Conservation (phyloP, 92 coral and sea anemone genomes). For the Anthopleura xanthogrammica region DNA sequence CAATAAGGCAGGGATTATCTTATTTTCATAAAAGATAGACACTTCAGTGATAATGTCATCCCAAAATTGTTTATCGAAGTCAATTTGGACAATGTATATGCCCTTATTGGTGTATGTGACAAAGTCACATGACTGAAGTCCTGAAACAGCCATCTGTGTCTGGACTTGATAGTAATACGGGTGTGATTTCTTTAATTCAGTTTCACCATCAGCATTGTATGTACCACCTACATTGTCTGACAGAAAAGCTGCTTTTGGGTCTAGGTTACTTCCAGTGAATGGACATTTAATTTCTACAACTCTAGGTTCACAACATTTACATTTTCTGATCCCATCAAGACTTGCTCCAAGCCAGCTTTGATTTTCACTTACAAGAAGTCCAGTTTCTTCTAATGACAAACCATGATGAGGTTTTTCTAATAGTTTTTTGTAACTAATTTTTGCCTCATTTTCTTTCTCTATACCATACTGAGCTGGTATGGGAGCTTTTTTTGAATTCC, state of each 20-base stretch:
- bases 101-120: conserved; percentile 46
- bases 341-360: no score
- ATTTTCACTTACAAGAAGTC: no score
- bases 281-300: neutral
- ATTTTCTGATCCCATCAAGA: neutral
- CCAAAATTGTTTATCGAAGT: conserved; percentile 45
- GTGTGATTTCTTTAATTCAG: neutral
- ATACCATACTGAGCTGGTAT: no score
- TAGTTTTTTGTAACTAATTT: no score
- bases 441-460: no score
- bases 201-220: neutral
- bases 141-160: conserved; percentile 59
- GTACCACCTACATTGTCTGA: neutral
- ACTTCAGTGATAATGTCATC: conserved; percentile 42
- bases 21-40: conserved; percentile 27
- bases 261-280: neutral
- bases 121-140: conserved; percentile 48
- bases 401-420: no score
- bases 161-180: neutral
- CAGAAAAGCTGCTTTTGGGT: neutral
- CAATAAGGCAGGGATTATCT: conserved; percentile 27
- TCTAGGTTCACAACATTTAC: neutral
- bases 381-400: no score
- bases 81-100: conserved; percentile 34
- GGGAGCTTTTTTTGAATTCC: no score